Percentiles rank a stretch among this genome's conserved stretches.
These are phyloP conservation scores for Cheirogaleus major DNA, from an alignment of 2,797 vertebrate species.

Conservation along the genomic window DNA sequence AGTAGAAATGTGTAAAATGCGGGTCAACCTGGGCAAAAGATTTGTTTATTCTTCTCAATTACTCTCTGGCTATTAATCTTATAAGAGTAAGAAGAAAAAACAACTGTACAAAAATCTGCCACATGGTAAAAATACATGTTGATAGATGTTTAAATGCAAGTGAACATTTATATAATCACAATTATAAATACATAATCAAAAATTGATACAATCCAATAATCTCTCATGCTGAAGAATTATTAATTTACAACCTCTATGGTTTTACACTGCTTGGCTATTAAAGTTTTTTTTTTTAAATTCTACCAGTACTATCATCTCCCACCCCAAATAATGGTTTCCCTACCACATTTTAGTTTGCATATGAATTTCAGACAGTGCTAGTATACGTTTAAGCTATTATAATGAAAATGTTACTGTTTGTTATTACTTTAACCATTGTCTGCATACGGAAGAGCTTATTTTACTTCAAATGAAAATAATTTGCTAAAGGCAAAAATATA, in stretches of 20 bases:
- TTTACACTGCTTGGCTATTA: not conserved
- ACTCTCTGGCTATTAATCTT: not conserved
- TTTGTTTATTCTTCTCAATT: not conserved
- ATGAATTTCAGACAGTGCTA: not conserved
- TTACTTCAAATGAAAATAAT: slow-evolving; percentile 12
- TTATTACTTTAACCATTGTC: not conserved
- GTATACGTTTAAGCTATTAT: not conserved
- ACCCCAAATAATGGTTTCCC: not conserved
- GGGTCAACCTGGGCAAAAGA: not conserved
- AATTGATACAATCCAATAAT: not conserved
- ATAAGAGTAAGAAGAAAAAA: not conserved
- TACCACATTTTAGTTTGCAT: not conserved
- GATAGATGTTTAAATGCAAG: not conserved
- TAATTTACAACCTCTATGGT: not conserved
- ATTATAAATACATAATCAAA: too few relatives aligned
- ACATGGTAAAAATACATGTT: not conserved
- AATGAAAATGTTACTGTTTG: not conserved
- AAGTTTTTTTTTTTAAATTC: not conserved
- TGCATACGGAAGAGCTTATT: not conserved
- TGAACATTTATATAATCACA: not conserved
- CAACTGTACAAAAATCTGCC: not conserved
- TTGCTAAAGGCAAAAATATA: not conserved
- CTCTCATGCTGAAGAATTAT: not conserved
- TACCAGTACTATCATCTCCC: not conserved
- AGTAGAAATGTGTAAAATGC: not conserved